Percentiles rank a stretch among this genome's conserved stretches.
phyloP scores from a whole-genome alignment of 2,113 vertebrate genomes.

The Silurus glanis region DNA sequence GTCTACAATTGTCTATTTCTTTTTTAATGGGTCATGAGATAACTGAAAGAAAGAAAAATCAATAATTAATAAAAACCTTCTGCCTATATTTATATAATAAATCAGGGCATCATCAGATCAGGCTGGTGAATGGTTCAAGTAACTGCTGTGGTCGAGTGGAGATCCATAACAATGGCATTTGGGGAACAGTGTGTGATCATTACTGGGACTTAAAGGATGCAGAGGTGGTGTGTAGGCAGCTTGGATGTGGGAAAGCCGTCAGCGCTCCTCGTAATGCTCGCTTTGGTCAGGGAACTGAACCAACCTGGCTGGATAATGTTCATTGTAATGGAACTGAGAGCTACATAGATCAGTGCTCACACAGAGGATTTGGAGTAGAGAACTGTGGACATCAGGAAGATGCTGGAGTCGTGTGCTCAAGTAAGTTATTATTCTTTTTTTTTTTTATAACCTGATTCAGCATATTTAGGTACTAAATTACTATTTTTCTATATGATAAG shows the following conservation, averaged over 20 bases:
- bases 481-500: too few species aligned
- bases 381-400: constrained; percentile 51
- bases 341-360: too few species aligned
- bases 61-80: neutral
- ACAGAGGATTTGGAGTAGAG: too few species aligned
- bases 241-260: too few species aligned
- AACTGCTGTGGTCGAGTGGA: constrained; percentile 65
- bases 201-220: constrained; percentile 41
- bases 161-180: constrained; percentile 35
- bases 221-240: too few species aligned
- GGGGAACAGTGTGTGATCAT: constrained; percentile 66
- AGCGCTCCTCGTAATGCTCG: too few species aligned
- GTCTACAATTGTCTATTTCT: neutral
- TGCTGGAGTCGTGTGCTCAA: constrained; percentile 59
- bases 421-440: too few species aligned
- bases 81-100: constrained; percentile 37
- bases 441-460: accelerated
- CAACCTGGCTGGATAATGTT: too few species aligned
- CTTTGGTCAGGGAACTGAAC: too few species aligned
- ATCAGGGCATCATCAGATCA: constrained; percentile 34
- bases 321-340: too few species aligned
- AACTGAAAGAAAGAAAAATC: neutral
- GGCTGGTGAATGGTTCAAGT: constrained; percentile 56
- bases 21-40: neutral
- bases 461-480: too few species aligned